Evolutionary conservation across 2,797 vertebrate genomes (phyloP), one percentile per base, ranked within the genome.

Genomic region (Enteromius fasciolatus): DNA sequence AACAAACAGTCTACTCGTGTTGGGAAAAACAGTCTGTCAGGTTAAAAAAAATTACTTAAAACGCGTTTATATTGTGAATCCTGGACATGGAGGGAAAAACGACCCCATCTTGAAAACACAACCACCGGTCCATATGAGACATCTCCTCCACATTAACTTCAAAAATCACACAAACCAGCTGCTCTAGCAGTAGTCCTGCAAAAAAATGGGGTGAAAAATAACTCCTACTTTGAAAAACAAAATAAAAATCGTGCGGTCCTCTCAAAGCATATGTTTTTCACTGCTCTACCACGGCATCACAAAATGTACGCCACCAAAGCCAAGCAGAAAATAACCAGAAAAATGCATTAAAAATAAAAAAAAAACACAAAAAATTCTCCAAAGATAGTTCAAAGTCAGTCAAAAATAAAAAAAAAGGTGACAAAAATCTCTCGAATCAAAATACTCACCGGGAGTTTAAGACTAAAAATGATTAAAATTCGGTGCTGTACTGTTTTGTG

Each of bases 361-460:
- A 52, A 46, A 69, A 44, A 31, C 33, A 15, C 66, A 75, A 87
- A 90, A 89, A 91, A 94, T 84, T 85, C 91, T 91, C 92, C 91
- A 91, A 90, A 92, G 91, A 90, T 87, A 92, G 52, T 83, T 93
- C 89, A 93, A 86, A 93, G 91, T 91, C 88, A 90, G 90, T 87
- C 89, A 89, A 91, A 93, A 90, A 90, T 78, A 61, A 84, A 73
- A 90, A 73, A 90, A 92, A 89, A 76, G 82, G 76, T 81, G 48
- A 52, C 84, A 90, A 93, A 90, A 93, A 87, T 89, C 91, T 93
- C 88, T 93, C 87, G 86, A 83, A 90, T 88, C 90, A 93, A 94
- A 94, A 94, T 94, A 95, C 94, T 93, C 92, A 94, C 93, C 93
- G 88, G 90, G 92, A 94, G 91, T 52, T 93, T 91, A 94, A 89